phyloP scores from a whole-genome alignment of 2,113 vertebrate species.

The Bothrops jararaca region DNA sequence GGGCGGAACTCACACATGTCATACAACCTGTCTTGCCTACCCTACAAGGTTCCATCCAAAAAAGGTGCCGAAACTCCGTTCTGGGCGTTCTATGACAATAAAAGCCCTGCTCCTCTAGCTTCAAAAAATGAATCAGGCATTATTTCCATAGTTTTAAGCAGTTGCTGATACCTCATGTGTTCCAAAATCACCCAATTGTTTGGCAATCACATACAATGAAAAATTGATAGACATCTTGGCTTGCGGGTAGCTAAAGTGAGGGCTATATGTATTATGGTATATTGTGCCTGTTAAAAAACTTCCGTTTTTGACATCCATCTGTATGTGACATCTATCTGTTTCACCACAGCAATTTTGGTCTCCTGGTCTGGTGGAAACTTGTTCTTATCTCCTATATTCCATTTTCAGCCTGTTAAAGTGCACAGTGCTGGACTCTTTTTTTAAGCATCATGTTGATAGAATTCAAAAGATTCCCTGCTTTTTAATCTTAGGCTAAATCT shows the following conservation, averaged over 20 bases:
- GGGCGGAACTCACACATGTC: too few relatives aligned
- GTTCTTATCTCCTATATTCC: not conserved
- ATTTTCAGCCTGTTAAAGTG: not conserved
- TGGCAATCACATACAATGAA: not conserved
- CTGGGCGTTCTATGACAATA: too few relatives aligned
- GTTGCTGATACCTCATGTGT: not conserved
- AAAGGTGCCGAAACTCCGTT: too few relatives aligned
- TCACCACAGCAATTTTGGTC: not conserved
- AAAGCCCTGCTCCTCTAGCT: too few relatives aligned
- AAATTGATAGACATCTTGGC: not conserved
- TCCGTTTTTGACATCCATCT: not conserved
- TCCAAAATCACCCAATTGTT: not conserved
- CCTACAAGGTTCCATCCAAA: too few relatives aligned
- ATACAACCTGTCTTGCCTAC: too few relatives aligned
- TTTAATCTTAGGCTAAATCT: not conserved
- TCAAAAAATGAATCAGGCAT: not conserved
- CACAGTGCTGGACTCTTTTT: not conserved
- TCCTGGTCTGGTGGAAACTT: not conserved
- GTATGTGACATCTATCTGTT: not conserved
- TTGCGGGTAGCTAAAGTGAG: not conserved
- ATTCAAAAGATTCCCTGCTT: not conserved
- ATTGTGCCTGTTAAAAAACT: not conserved
- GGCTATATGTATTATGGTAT: not conserved
- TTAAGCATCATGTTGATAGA: not conserved
- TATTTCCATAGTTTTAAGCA: not conserved